Evolutionary conservation across 2,888 invertebrate genomes (phyloP).

Genomic region (Scaptomyza caliginosa): DNA sequence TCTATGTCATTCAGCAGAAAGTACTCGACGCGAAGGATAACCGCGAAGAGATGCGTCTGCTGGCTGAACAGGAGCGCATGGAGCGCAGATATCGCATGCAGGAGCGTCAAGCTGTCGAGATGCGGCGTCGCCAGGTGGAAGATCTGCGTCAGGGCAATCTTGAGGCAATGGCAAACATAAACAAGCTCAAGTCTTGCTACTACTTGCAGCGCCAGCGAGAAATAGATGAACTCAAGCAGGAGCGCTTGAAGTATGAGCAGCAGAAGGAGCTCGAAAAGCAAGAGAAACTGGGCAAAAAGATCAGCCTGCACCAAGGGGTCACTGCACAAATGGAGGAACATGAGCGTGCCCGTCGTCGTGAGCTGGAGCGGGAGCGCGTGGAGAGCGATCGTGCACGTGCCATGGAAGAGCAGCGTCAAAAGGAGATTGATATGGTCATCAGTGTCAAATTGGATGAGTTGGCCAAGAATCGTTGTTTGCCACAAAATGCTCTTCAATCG

Average conservation of each 20-base stretch:
- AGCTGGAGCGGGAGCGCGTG: constrained; percentile 49
- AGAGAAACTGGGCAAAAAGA: constrained; percentile 30
- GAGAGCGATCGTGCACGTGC: constrained; percentile 8
- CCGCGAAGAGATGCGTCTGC: constrained; percentile 65
- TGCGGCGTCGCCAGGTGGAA: constrained; percentile 23
- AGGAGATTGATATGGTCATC: constrained; percentile 70
- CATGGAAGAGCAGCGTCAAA: constrained; percentile 45
- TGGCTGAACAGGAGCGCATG: constrained; percentile 62
- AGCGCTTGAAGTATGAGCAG: constrained; percentile 31
- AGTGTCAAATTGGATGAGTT: constrained; percentile 61
- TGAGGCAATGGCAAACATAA: constrained; percentile 48
- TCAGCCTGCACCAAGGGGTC: constrained; percentile 44
- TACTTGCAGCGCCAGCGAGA: constrained; percentile 52
- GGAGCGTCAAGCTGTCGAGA: constrained; percentile 55
- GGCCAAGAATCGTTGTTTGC: constrained; percentile 51
- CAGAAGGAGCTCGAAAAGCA: constrained; percentile 39
- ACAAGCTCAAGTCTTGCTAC: constrained; percentile 56
- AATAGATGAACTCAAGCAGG: constrained; percentile 39
- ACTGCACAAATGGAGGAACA: constrained; percentile 64
- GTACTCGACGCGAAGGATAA: constrained; percentile 61
- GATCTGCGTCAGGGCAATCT: constrained; percentile 53
- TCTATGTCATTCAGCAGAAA: constrained; percentile 61
- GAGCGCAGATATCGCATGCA: constrained; percentile 66
- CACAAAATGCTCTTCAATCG: constrained; percentile 35
- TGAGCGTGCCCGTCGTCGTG: constrained; percentile 54